Base-by-base conservation (phyloP, 1,140 invertebrate species). In the Pachypsylla venusta region DNA sequence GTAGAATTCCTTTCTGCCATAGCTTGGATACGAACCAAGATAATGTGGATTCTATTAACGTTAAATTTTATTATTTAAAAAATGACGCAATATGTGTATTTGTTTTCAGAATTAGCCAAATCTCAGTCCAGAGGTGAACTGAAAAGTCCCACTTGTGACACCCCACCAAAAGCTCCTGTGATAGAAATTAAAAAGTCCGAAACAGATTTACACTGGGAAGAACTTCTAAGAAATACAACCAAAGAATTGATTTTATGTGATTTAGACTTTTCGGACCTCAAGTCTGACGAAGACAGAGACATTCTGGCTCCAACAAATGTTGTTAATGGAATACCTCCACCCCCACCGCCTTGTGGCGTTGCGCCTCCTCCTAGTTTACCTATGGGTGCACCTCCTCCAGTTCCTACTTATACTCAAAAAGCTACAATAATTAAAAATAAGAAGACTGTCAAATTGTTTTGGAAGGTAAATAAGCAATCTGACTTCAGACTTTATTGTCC, bases 381-480 rank as follows among this genome's bases (percentile, higher is more conserved):
- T 54, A 68, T 67, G 22, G 62, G 61, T 2, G 65, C 65, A 3
- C 69, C 74, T 55, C 75, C 76, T 27, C 71, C 74, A 16, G 71
- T 72, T 35, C 70, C 74, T n/a, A 64, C 56, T 62, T 62, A 60
- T 57, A 25, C 76, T 66, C 67, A 75, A 68, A 73, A 75, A 62
- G 67, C 70, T 64, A 67, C 70, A 4, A 75, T 79, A 19, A 87
- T 85, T 68, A 96, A 96, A 70, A 93, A 82, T 65, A 97, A 96
- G 71, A 98, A 98, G 72, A 98, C 95, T n/a, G 85, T 98, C 2
- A 97, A 97, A 75, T 75, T 99, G n/a, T 98, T 99, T 71, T 99
- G 96, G 96, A 89, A 68, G 66, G 67, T 68, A 60, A 55, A 7
- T n/a, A n/a, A n/a, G n/a, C n/a, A n/a, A n/a, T n/a, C n/a, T n/a